Percentiles rank a stretch among this genome's conserved stretches.
Evolutionary conservation across 2,888 invertebrate genomes (phyloP).

Genomic region (Rhamphomyia laevipes): DNA sequence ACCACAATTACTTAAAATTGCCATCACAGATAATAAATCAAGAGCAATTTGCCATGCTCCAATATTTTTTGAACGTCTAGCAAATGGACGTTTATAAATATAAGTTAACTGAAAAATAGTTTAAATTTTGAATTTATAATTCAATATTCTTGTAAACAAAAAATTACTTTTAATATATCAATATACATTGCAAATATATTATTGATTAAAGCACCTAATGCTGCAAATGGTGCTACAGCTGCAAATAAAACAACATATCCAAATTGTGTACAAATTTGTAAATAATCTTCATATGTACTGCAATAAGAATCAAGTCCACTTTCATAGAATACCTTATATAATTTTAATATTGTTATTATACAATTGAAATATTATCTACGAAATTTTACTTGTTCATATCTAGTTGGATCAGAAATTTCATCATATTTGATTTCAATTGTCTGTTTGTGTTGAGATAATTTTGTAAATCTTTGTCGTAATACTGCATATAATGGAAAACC

Average conservation of each 20-base stretch:
- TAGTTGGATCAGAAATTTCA: conserved; percentile 24
- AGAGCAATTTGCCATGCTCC: conserved; percentile 63
- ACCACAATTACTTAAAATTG: conserved; percentile 64
- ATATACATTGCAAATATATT: conserved; percentile 63
- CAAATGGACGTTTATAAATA: conserved; percentile 55
- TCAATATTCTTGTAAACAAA: conserved; percentile 42
- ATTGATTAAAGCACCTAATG: conserved; percentile 60
- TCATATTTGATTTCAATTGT: conserved; percentile 24
- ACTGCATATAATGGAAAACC: conserved; percentile 35
- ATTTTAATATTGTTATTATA: not conserved
- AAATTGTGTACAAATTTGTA: conserved; percentile 68
- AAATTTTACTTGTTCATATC: conserved; percentile 26
- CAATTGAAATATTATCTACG: not conserved
- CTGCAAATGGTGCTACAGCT: conserved; percentile 63
- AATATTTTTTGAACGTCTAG: conserved; percentile 52
- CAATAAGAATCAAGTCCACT: conserved; percentile 56
- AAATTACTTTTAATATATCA: conserved; percentile 53
- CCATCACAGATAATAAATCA: conserved; percentile 45
- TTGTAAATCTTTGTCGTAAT: conserved; percentile 31
- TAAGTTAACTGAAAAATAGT: conserved; percentile 41
- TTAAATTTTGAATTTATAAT: conserved; percentile 23
- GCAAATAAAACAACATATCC: conserved; percentile 69
- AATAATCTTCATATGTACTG: conserved; percentile 65
- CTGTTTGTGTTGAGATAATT: conserved; percentile 27
- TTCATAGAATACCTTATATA: conserved; percentile 36